Evolutionary conservation across 1,140 invertebrate species (phyloP).

Genomic region (Diuraphis noxia): DNA sequence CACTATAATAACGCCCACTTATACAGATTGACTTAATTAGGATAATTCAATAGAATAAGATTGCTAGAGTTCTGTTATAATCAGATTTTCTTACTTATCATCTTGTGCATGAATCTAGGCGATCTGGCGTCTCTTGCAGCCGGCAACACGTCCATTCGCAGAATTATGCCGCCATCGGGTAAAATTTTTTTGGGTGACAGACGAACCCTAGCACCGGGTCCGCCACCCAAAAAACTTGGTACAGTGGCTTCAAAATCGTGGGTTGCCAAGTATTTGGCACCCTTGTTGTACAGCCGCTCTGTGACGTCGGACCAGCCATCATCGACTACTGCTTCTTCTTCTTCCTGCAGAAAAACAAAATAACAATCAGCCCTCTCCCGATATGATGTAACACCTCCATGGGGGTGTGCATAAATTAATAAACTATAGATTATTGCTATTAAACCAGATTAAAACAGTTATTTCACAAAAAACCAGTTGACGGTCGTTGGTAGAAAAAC

Average conservation of each 20-base stretch:
- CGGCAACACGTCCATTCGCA: constrained; percentile 72
- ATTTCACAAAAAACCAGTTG: background rate
- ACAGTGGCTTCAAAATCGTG: constrained; percentile 73
- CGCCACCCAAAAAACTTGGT: constrained; percentile 71
- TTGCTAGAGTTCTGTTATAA: background rate
- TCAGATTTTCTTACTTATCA: constrained; percentile 2
- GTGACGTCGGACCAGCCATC: constrained; percentile 65
- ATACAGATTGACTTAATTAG: background rate
- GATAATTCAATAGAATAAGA: background rate
- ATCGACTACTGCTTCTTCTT: background rate
- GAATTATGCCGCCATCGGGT: constrained; percentile 71
- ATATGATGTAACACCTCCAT: background rate
- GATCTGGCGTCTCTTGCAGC: constrained; percentile 54
- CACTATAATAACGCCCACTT: background rate
- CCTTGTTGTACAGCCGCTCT: constrained; percentile 69
- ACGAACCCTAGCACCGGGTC: constrained; percentile 68
- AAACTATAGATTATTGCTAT: background rate
- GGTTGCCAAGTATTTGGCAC: constrained; percentile 73
- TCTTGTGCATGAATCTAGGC: constrained; percentile 56
- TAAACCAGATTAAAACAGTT: background rate
- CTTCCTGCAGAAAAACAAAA: background rate
- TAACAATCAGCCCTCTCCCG: background rate
- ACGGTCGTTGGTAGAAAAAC: background rate
- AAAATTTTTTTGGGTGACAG: constrained; percentile 70
- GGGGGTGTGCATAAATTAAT: background rate